Evolutionary conservation across 2,888 invertebrate species (phyloP).

Genomic region (Apodemia duryi): DNA sequence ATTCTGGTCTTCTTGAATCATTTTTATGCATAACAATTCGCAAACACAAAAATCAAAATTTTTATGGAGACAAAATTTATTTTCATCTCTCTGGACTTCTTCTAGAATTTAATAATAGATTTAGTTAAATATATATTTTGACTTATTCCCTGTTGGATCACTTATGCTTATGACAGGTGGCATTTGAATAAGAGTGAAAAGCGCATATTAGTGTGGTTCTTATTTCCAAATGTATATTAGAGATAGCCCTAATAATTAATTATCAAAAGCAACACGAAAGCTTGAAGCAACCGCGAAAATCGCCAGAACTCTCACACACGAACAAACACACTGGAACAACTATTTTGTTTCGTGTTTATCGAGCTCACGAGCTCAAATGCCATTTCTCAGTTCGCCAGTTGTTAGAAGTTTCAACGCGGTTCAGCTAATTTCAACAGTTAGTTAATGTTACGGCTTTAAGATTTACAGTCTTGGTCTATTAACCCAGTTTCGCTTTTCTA

Average conservation of each 20-base stretch:
- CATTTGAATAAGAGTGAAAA: too few relatives aligned
- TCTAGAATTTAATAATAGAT: too few relatives aligned
- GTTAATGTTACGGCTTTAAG: slow-evolving; percentile 30
- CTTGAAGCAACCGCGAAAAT: slow-evolving; percentile 7
- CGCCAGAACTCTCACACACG: slow-evolving; percentile 8
- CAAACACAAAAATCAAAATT: too few relatives aligned
- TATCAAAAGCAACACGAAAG: not conserved
- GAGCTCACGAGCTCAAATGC: slow-evolving; percentile 20
- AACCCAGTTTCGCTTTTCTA: slow-evolving; percentile 13
- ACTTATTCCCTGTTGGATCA: too few relatives aligned
- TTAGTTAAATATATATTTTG: too few relatives aligned
- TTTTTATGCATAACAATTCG: too few relatives aligned
- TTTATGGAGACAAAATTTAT: too few relatives aligned
- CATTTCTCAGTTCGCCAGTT: slow-evolving; percentile 25
- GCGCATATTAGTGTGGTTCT: not conserved
- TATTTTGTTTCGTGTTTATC: slow-evolving; percentile 14
- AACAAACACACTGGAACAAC: slow-evolving; percentile 12
- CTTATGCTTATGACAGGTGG: too few relatives aligned
- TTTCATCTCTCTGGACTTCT: too few relatives aligned
- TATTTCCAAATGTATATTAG: not conserved
- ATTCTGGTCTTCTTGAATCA: too few relatives aligned
- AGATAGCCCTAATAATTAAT: not conserved
- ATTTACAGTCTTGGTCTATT: slow-evolving; percentile 25
- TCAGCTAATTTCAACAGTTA: slow-evolving; percentile 31
- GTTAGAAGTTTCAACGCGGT: slow-evolving; percentile 25